Evolutionary conservation across 92 coral and sea anemone species (phyloP).

Genomic region (Epizoanthus scotinus): DNA sequence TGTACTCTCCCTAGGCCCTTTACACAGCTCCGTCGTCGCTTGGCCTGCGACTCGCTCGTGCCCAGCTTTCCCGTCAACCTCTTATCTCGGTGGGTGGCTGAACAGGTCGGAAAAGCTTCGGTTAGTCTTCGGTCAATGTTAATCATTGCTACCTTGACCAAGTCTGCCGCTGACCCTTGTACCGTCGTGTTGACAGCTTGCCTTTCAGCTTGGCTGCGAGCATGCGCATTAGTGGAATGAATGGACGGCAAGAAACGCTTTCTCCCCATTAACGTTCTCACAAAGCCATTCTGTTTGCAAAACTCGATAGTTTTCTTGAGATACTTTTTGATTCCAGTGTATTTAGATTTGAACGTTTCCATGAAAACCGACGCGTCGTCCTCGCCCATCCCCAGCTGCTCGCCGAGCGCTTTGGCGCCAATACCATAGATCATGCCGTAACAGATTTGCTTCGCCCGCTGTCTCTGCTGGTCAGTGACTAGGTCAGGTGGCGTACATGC

Average conservation of each 20-base stretch:
- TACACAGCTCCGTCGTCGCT: slow-evolving; percentile 52
- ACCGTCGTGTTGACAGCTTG: slow-evolving; percentile 99
- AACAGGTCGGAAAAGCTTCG: slow-evolving; percentile 69
- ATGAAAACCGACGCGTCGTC: slow-evolving; percentile 87
- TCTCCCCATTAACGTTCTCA: slow-evolving; percentile 79
- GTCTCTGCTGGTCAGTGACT: slow-evolving; percentile 84
- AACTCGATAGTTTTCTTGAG: slow-evolving; percentile 80
- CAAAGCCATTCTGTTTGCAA: slow-evolving; percentile 86
- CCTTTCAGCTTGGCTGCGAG: slow-evolving; percentile 93
- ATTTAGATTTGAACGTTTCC: slow-evolving; percentile 87
- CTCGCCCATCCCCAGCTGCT: slow-evolving; percentile 78
- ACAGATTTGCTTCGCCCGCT: slow-evolving; percentile 95
- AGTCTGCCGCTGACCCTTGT: slow-evolving; percentile 99
- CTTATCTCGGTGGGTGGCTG: slow-evolving; percentile 75
- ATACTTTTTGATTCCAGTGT: slow-evolving; percentile 75
- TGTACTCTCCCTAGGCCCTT: slow-evolving; percentile 52
- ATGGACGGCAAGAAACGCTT: slow-evolving; percentile 86
- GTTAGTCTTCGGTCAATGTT: slow-evolving; percentile 82
- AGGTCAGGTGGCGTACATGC: slow-evolving; percentile 70
- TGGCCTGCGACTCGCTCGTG: slow-evolving; percentile 22
- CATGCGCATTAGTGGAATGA: slow-evolving; percentile 77
- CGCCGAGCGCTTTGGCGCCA: slow-evolving; percentile 95
- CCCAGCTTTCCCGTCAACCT: neutral
- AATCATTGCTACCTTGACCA: slow-evolving; percentile 93
- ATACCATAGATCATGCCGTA: slow-evolving; percentile 96